Evolutionary conservation across 2,888 invertebrate genomes (phyloP).

Genomic region (Drosophila picticornis): DNA sequence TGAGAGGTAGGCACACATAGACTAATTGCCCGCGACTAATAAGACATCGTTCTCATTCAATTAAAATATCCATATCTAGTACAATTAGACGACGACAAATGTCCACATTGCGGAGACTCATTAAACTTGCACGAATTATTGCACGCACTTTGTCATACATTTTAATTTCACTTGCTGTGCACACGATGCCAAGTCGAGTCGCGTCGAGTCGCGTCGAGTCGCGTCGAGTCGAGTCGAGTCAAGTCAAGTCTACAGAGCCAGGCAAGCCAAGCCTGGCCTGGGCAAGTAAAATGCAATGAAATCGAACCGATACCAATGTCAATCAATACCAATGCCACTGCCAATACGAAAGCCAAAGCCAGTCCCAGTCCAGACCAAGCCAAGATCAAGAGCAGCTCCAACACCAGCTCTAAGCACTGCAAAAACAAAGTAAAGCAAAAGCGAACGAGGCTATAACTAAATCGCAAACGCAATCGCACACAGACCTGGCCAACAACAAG

Average conservation of each 20-base stretch:
- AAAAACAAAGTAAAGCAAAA: constrained; percentile 25
- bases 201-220: not conserved
- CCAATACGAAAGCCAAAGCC: constrained; percentile 22
- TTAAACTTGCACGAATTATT: constrained; percentile 84
- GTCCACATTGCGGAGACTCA: constrained; percentile 78
- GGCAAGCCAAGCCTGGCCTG: not conserved
- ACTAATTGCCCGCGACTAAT: constrained; percentile 77
- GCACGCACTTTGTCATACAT: constrained; percentile 85
- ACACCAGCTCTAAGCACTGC: constrained; percentile 19
- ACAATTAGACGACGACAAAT: constrained; percentile 82
- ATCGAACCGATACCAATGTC: constrained; percentile 50
- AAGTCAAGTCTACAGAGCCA: not conserved
- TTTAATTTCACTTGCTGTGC: constrained; percentile 81
- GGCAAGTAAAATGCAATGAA: constrained; percentile 43
- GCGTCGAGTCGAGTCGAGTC: not conserved
- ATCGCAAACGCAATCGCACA: constrained; percentile 49
- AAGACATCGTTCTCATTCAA: constrained; percentile 82
- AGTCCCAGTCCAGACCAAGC: constrained; percentile 22
- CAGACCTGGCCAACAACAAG: constrained; percentile 25
- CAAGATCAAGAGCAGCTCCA: constrained; percentile 51
- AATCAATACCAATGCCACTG: constrained; percentile 15
- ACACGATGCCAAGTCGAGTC: constrained; percentile 34
- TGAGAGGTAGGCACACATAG: constrained; percentile 54
- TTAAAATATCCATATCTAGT: constrained; percentile 84
- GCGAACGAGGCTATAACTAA: constrained; percentile 58